Evolutionary conservation across 2,888 invertebrate species (phyloP), one percentile per base, ranked within the genome.

Genomic region (Mythimna ferrago): DNA sequence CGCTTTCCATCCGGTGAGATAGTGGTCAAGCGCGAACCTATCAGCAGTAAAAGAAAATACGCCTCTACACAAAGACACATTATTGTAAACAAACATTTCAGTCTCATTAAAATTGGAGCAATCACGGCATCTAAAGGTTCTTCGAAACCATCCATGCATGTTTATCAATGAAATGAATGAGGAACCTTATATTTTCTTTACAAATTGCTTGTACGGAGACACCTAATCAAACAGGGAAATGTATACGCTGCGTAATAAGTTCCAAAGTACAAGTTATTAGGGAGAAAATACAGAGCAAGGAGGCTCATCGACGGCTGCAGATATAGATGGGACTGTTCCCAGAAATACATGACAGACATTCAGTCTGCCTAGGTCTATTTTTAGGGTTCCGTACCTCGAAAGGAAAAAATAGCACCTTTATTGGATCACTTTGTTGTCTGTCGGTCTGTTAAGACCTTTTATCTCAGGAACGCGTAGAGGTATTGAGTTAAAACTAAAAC

Each of bases 141-240:
- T 38, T 66, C 51, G 38, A 73, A 58, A 60, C 62, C 64, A 69
- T n/a, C 48, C 72, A 70, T 53, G 7, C 51, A 63, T 78, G 69
- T 79, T 80, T 84, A 76, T 71, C 64, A 83, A 80, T 76, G 74
- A 79, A 83, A 84, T 80, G 69, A 75, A 78, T 73, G 69, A 76
- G 63, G 67, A 67, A 66, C 38, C 63, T 44, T 32, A 74, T 83
- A 74, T 86, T 83, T 85, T 80, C 67, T 32, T 79, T 76, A 61
- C 70, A 78, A 83, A 87, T 84, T 81, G 81, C 71, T 71, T 81
- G 73, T 66, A 66, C 60, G 26, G 56, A 48, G 64, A 77, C 75
- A 81, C 65, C 54, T 81, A 81, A 83, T 85, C 86, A 87, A 84
- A 84, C 81, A 82, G 60, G 73, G 78, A 84, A 81, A 83, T 75